Evolutionary conservation across 2,113 vertebrate species (phyloP), one percentile per base, ranked within the genome.

Genomic region (Athene cunicularia): DNA sequence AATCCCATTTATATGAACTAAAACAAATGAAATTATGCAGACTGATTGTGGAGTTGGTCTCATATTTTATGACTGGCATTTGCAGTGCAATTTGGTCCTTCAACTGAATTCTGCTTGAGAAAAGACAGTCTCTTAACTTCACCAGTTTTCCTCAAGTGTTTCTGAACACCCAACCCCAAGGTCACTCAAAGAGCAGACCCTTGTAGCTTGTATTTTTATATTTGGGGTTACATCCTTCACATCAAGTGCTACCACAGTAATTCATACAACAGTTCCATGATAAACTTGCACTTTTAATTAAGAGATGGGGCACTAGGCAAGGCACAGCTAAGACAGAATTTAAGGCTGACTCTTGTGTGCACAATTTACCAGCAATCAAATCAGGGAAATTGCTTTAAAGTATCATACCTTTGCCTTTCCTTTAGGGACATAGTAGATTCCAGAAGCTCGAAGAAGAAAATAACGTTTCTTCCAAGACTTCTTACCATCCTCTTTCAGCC

Each of bases 401-500:
- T 0, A 76, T 30, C 50, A 53, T 80, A 99, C 99, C 99, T 99
- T 99, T 62, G 99, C 99, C 97, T 99, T 99, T 94, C 99, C 99
- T 98, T 99, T 99, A 59, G 99, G 99, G 83, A 99, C 99, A 77
- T 99, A 99, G 97, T 99, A 99, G 96, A 99, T 99, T 85, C 99
- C 99, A 80, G 99, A 99, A 56, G 99, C 99, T 86, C 99, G 97
- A 71, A 99, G 98, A 79, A 99, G 99, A 98, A 99, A 99, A 92
- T 99, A 99, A 70, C 99, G 99, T 80, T 99, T 99, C 97, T 99
- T 99, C 99, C 99, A 99, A 30, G 99, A 99, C 96, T 99, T 99
- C 95, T 99, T 99, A 81, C 99, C 99, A 86, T 99, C 99, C 59
- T 99, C 99, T 97, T 99, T 99, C 92, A 99, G 98, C 99, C 99